Evolutionary conservation across 2,888 invertebrate species (phyloP), one percentile per base, ranked within the genome.

Genomic region (Hypolimnas misippus): DNA sequence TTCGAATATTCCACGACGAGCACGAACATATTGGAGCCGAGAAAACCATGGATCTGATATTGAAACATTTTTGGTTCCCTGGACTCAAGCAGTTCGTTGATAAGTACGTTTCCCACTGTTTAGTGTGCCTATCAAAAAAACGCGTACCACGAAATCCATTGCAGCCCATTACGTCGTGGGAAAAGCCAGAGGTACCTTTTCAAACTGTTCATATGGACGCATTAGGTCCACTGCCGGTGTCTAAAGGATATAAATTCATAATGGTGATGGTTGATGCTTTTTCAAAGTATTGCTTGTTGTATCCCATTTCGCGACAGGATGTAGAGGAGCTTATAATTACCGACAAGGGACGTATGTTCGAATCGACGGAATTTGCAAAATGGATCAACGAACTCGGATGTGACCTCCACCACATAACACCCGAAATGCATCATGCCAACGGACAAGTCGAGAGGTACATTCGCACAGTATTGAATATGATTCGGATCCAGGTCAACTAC

Each of bases 1-100:
- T 76, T 1, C 21, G 73, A 0, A 46, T 73, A 0, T 77, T 76
- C 54, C 74, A 76, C 56, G 67, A 67, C 38, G 62, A 60, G n/a
- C n/a, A n/a, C n/a, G n/a, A n/a, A n/a, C n/a, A n/a, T n/a, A n/a
- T n/a, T n/a, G n/a, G n/a, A n/a, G n/a, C n/a, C n/a, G n/a, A n/a
- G n/a, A n/a, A n/a, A n/a, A n/a, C n/a, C n/a, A n/a, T n/a, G n/a
- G n/a, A n/a, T n/a, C n/a, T n/a, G n/a, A n/a, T n/a, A n/a, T n/a
- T n/a, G n/a, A n/a, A n/a, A n/a, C n/a, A n/a, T 50, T 60, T 60
- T 19, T 60, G 60, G 60, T 60, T 60, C 46, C 60, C 60, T 8
- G 21, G 40, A n/a, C 35, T 60, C 1, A 31, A 21, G 6, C 38
- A 21, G 8, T 55, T 61, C 40, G 60, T 61, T 6, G 6, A 7